These are phyloP conservation scores for Dusona sp. DNA, from an alignment of 2,888 invertebrate genomes.

Conservation along the genomic window DNA sequence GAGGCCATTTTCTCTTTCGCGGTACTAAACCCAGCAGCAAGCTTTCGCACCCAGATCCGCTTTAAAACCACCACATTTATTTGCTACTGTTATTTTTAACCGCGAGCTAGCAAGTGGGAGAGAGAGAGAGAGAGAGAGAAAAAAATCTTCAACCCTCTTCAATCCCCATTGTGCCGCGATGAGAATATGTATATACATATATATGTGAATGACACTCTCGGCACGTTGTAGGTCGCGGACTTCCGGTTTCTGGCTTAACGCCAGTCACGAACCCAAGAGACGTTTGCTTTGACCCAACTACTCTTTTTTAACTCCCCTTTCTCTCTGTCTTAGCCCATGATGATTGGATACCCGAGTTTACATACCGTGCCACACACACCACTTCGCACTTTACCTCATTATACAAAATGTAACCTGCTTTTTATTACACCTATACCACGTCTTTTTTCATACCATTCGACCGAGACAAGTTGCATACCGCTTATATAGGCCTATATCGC, in stretches of 20 bases:
- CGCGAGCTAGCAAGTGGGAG: background rate
- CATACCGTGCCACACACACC: background rate
- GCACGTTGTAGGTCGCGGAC: conserved; percentile 57
- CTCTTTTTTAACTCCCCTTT: conserved; percentile 17
- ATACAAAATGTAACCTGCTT: conserved; percentile 9
- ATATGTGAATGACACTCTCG: conserved; percentile 32
- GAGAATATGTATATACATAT: conserved; percentile 16
- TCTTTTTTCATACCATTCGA: too few species aligned
- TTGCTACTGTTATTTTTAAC: conserved; percentile 27
- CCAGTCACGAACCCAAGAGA: conserved; percentile 53
- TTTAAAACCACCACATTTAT: background rate
- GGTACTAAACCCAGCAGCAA: background rate
- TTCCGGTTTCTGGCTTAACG: conserved; percentile 61
- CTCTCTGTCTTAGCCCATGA: conserved; percentile 28
- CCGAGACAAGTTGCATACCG: too few species aligned
- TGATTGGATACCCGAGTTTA: conserved; percentile 39
- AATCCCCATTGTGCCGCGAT: conserved; percentile 13
- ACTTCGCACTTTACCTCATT: conserved; percentile 40
- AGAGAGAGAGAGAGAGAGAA: background rate
- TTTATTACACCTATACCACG: background rate
- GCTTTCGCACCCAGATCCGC: conserved; percentile 9
- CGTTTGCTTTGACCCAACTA: conserved; percentile 39
- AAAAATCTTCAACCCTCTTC: conserved; percentile 23
- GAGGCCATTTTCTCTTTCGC: conserved; percentile 15
- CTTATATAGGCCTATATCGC: background rate